Percentiles rank a stretch among this genome's conserved stretches.
Evolutionary conservation across 2,797 vertebrate genomes (phyloP).

Genomic region (Capromys pilorides): DNA sequence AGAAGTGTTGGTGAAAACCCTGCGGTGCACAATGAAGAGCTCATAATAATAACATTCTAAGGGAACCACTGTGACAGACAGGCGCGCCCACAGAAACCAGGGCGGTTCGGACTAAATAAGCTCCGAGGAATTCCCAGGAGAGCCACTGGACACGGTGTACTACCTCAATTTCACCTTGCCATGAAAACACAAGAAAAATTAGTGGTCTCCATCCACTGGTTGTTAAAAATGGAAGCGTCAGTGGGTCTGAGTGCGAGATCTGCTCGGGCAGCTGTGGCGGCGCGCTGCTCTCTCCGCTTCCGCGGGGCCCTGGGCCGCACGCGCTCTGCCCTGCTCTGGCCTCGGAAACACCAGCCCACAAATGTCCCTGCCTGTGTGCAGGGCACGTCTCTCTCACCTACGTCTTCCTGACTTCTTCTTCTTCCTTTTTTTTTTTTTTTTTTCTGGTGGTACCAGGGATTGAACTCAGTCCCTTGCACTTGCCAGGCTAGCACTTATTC

Average conservation of each 20-base stretch:
- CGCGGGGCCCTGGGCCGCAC: neutral
- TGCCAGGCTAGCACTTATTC: no score
- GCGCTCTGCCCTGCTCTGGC: neutral
- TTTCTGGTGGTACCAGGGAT: no score
- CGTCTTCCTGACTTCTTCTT: neutral
- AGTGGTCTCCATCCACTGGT: neutral
- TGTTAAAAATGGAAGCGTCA: neutral
- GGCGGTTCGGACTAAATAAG: neutral
- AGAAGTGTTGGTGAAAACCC: neutral
- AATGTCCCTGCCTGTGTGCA: neutral
- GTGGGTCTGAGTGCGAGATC: neutral
- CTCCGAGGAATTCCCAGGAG: neutral
- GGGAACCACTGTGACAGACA: neutral
- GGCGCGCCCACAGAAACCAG: constrained; percentile 11
- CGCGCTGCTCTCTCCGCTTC: neutral
- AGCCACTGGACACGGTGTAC: neutral
- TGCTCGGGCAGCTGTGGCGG: neutral
- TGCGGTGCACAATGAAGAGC: neutral
- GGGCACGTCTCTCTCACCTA: neutral
- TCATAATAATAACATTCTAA: neutral
- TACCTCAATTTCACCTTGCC: neutral
- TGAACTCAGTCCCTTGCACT: no score
- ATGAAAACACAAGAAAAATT: neutral
- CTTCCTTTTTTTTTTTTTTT: no score
- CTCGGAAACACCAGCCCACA: neutral